These are phyloP conservation scores for Subanguina moxae DNA, from an alignment of 1,140 invertebrate genomes.

Conservation along the genomic window DNA sequence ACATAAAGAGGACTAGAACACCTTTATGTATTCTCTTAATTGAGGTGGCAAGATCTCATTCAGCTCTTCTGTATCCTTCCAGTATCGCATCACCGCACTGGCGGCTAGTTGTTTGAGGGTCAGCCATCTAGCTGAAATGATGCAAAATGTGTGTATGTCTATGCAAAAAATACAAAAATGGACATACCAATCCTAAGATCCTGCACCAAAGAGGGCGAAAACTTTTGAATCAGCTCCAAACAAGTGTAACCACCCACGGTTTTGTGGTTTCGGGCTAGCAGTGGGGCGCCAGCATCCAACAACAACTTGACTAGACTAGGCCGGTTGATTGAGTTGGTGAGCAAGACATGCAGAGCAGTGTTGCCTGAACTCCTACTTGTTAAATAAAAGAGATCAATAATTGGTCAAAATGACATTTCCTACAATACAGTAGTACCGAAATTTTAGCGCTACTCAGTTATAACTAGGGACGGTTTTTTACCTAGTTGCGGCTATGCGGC, in stretches of 20 bases:
- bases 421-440: no score
- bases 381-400: no score
- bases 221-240: conserved; percentile 35
- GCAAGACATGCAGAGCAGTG: conserved; percentile 46
- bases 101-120: conserved; percentile 33
- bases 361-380: conserved; percentile 27
- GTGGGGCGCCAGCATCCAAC: conserved; percentile 33
- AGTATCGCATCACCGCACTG: conserved; percentile 28
- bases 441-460: no score
- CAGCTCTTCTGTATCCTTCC: conserved; percentile 14
- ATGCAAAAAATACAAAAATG: conserved; percentile 13
- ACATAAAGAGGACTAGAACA: no score
- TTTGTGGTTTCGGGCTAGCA: conserved; percentile 39
- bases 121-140: conserved; percentile 27
- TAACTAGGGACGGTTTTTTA: no score
- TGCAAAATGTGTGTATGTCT: neutral
- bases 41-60: conserved; percentile 15
- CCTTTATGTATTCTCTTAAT: conserved; percentile 6
- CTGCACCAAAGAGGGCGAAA: conserved; percentile 4
- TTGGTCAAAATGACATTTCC: no score
- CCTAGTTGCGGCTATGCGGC: no score
- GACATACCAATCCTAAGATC: conserved; percentile 18
- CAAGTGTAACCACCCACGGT: conserved; percentile 26
- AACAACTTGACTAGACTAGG: conserved; percentile 31
- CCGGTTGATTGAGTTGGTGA: conserved; percentile 22